phyloP scores from a whole-genome alignment of 2,113 vertebrate genomes.

The Epinephelus cyanopodus region DNA sequence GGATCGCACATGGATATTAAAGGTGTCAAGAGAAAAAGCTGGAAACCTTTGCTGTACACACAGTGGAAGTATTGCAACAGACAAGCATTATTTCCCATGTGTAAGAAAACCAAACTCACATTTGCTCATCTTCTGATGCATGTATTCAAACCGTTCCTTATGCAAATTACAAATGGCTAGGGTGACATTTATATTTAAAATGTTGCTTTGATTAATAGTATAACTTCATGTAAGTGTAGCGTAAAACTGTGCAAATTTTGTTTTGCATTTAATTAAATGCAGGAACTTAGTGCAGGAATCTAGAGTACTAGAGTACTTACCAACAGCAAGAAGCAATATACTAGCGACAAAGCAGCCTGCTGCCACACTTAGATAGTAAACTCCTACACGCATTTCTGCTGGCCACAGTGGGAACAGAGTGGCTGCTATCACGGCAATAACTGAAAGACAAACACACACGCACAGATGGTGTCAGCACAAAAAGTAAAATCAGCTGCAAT shows the following conservation, averaged over 20 bases:
- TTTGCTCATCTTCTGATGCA: neutral
- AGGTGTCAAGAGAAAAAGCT: too few species aligned
- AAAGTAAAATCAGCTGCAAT: neutral
- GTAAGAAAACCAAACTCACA: neutral
- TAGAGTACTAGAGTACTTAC: conserved; percentile 86
- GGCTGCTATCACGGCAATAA: conserved; percentile 97
- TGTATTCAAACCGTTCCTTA: too few species aligned
- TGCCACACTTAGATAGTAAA: conserved; percentile 98
- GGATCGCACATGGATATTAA: too few species aligned
- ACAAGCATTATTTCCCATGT: neutral
- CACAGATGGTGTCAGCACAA: neutral
- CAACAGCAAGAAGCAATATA: conserved; percentile 96
- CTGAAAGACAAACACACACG: conserved; percentile 75
- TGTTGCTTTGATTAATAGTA: too few species aligned
- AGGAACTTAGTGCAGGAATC: neutral
- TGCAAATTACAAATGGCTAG: too few species aligned
- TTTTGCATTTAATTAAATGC: too few species aligned
- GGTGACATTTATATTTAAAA: too few species aligned
- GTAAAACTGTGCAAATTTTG: too few species aligned
- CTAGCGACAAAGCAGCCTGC: conserved; percentile 99
- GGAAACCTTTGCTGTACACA: too few species aligned
- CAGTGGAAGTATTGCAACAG: too few species aligned
- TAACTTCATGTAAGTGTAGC: too few species aligned
- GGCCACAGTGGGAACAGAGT: conserved; percentile 99
- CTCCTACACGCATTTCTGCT: conserved; percentile 98